These are phyloP conservation scores for Callipepla californica DNA, from an alignment of 2,113 vertebrate genomes.

Conservation along the genomic window DNA sequence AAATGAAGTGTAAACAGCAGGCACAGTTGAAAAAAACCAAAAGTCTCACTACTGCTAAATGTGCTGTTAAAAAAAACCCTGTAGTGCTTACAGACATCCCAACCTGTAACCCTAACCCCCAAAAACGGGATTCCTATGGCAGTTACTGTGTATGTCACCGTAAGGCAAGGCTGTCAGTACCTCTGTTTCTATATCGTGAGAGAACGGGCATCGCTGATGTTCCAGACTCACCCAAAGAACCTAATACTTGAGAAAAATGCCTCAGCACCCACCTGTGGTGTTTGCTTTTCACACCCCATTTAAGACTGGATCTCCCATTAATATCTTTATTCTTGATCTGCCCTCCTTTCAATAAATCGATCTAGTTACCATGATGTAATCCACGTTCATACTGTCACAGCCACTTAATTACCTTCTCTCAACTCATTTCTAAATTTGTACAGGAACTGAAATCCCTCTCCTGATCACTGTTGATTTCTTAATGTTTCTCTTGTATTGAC, in stretches of 20 bases:
- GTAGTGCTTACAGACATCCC: background rate
- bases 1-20: conserved; percentile 33
- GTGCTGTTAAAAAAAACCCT: background rate
- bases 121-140: background rate
- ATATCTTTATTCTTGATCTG: background rate
- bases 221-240: conserved; percentile 51
- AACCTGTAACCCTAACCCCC: background rate
- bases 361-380: too few relatives aligned
- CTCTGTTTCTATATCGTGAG: conserved; percentile 43
- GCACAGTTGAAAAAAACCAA: conserved; percentile 46
- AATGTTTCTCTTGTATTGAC: conserved; percentile 65
- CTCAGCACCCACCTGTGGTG: conserved; percentile 19
- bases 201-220: conserved; percentile 15
- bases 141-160: rapidly evolving
- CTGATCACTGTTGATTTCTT: conserved; percentile 61
- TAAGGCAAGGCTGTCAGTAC: conserved; percentile 25
- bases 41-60: conserved; percentile 54
- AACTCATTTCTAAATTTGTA: conserved; percentile 64
- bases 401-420: conserved; percentile 19
- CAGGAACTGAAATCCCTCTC: conserved; percentile 47
- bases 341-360: conserved; percentile 30
- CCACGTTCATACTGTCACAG: too few relatives aligned
- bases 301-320: conserved; percentile 23
- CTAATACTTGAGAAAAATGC: conserved; percentile 42
- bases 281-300: conserved; percentile 30